These are phyloP conservation scores for Xerus rutilus DNA, from an alignment of 2,797 vertebrate species.

Conservation along the genomic window DNA sequence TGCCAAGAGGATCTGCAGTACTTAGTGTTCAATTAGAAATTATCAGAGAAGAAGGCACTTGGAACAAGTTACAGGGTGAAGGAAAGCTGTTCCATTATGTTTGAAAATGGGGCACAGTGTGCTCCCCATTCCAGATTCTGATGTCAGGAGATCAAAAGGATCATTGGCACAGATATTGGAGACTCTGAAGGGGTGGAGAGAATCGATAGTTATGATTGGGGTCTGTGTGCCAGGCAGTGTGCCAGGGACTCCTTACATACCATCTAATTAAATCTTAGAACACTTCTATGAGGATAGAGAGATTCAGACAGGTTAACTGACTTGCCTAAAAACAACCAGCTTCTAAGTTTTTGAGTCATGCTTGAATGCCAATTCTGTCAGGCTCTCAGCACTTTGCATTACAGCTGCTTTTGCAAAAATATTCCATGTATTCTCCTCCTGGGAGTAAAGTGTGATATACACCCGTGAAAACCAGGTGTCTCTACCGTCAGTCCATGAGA, in stretches of 20 bases:
- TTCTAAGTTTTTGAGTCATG: slow-evolving; percentile 54
- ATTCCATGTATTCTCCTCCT: neutral
- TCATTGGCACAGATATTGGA: neutral
- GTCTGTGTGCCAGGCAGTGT: neutral
- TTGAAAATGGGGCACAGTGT: neutral
- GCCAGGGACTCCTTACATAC: slow-evolving; percentile 18
- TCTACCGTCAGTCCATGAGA: neutral
- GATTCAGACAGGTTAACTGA: slow-evolving; percentile 58
- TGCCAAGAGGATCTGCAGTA: neutral
- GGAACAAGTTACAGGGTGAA: neutral
- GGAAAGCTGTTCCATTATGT: neutral
- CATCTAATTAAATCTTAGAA: slow-evolving; percentile 44
- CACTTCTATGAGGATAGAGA: neutral
- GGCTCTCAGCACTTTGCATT: neutral
- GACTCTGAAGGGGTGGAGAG: neutral
- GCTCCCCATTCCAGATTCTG: neutral
- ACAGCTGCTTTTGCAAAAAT: neutral
- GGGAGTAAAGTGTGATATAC: neutral
- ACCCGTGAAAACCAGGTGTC: neutral
- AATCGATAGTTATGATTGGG: neutral
- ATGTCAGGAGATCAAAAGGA: neutral
- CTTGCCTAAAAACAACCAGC: slow-evolving; percentile 53
- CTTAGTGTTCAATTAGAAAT: neutral
- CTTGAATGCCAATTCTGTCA: neutral
- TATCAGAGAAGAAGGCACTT: neutral